Conservation (phyloP, 2,113 vertebrate genomes). For the Ifrita kowaldi region DNA sequence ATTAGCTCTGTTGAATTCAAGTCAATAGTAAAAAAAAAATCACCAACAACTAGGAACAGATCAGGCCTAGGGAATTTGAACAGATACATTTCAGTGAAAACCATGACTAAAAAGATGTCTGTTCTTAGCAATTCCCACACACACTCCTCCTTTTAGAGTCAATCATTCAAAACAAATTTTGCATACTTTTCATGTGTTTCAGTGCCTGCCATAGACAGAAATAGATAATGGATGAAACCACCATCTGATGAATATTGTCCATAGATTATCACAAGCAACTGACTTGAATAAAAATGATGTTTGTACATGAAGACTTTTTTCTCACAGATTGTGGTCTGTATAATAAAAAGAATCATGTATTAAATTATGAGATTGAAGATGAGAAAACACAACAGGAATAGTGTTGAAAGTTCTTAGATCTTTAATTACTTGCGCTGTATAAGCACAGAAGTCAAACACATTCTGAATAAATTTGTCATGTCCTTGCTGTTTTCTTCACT, state of each 20-base stretch:
- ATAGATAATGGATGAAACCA: slow-evolving; percentile 37
- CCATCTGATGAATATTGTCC: slow-evolving; percentile 28
- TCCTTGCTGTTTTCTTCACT: background rate
- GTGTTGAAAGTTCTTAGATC: background rate
- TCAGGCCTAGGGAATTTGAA: background rate
- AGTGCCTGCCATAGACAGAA: slow-evolving; percentile 9
- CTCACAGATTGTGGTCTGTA: background rate
- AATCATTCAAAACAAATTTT: slow-evolving; percentile 54
- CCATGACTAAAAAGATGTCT: slow-evolving; percentile 19
- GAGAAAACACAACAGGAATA: background rate
- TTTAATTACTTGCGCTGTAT: background rate
- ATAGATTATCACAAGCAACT: background rate
- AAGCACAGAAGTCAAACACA: background rate
- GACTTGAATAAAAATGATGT: background rate
- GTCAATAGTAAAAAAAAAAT: background rate
- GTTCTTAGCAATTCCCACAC: background rate
- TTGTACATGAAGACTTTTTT: background rate
- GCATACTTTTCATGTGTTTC: slow-evolving; percentile 42
- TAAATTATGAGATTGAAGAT: background rate
- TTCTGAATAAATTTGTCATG: accelerated
- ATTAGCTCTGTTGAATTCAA: background rate
- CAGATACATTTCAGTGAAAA: slow-evolving; percentile 18
- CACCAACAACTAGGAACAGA: background rate
- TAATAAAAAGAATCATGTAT: background rate
- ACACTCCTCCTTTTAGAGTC: background rate